Evolutionary conservation across 2,888 invertebrate species (phyloP), one percentile per base, ranked within the genome.

Genomic region (Drosophila borealis): DNA sequence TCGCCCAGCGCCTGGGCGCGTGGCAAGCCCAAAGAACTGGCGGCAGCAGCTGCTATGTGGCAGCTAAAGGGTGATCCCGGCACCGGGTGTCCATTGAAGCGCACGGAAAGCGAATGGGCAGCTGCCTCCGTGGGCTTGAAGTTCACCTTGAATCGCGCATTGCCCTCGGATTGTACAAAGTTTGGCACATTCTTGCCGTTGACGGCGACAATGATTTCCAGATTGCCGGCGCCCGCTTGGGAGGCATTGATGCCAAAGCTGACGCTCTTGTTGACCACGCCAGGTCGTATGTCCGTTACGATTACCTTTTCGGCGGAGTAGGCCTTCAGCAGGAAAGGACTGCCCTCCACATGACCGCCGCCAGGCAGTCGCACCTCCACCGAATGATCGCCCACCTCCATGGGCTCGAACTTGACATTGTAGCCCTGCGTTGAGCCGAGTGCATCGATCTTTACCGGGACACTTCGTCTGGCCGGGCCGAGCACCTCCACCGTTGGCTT

Each of bases 141-240:
- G 93, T 99, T 98, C 0, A 96, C 95, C 92, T 96, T 96, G 90
- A 99, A 99, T 84, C 97, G 95, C 0, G 98, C 99, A 92, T 98
- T 98, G 42, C 98, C 98, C 93, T 99, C 98, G 45, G 98, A 97
- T 90, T 98, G 98, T 1, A 99, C 99, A 92, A 98, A 99, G 93
- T 99, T 99, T 10, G 99, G 99, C 14, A 99, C 98, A 93, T 99
- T 99, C 89, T 98, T 95, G 13, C 98, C 98, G 88, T 96, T 97
- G 2, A 98, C 98, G 0, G 98, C 98, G 0, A 99, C 98, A 70
- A 99, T 98, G 59, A 99, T 99, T 93, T 99, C 99, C 90, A 99
- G 94, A 93, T 99, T 99, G 25, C 99, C 99, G 51, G 98, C 98
- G 71, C 99, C 98, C 19, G 96, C 96, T 90, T 96, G 95, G 0